Base-by-base conservation (phyloP, 2,113 vertebrate genomes). In the Nyctereutes procyonoides region DNA sequence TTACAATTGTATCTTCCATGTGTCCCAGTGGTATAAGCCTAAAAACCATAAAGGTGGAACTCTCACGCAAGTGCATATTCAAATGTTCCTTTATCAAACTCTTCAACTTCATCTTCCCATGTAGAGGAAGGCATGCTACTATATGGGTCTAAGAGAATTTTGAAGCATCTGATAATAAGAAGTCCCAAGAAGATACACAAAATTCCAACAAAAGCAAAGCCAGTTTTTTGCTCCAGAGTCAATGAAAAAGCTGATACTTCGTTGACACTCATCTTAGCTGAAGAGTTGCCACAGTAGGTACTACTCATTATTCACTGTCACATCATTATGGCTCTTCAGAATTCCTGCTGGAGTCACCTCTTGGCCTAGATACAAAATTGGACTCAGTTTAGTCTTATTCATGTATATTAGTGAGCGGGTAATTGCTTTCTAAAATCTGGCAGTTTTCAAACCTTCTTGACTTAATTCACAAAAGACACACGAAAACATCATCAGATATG, bases 81-180 rank as follows among this genome's bases (percentile, higher is more conserved):
- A 98, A 99, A 99, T 51, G 99, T 99, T 95, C 99, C 99, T 98
- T 99, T 99, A 98, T 99, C 99, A 93, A 99, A 97, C 53, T 99
- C 99, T 97, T 99, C 99, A 8, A 99, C 99, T 97, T 99, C 99
- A 81, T 99, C 99, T 80, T 99, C 99, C 99, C 99, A 99, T 0
- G 99, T 99, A 76, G 99, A 99, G 15, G 99, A 99, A 26, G 99
- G 99, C 99, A 99, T 99, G 96, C 99, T 99, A 96, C 99, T 99
- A 93, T 99, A 99, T 1, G 99, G 99, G 98, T 99, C 99, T 98
- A 99, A 98, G 83, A 99, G 98, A 97, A 99, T 99, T 98, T 99
- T 99, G 99, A 99, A 99, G 98, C 99, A 99, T 98, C 99, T 98
- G 92, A 99, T 99, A 96, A 99, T 99, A 94, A 99, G 98, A 97